A percentile compares a stretch with the other conserved stretches of the same genome.
These are phyloP conservation scores for Alviniconcha strummeri DNA, from an alignment of 2,888 invertebrate species.

Conservation along the genomic window DNA sequence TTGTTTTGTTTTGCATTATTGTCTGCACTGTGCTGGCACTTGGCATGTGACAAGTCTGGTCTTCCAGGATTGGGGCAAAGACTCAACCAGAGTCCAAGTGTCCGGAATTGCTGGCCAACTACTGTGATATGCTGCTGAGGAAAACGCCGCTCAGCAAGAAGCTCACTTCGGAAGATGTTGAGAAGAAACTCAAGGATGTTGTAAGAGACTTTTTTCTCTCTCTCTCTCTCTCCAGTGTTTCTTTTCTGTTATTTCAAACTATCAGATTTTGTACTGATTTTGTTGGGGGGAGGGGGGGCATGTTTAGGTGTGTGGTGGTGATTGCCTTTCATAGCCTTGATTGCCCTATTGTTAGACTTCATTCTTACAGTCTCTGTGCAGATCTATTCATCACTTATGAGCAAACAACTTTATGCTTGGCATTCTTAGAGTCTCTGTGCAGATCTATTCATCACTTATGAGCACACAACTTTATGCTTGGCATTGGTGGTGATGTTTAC, in stretches of 20 bases:
- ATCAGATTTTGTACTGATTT: not conserved
- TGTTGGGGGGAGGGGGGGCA: too few species aligned
- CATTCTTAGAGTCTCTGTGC: too few species aligned
- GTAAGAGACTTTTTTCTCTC: constrained; percentile 74
- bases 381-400: too few species aligned
- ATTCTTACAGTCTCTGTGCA: too few species aligned
- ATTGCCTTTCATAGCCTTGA: too few species aligned
- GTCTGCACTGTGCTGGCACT: too few species aligned
- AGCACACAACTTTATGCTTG: too few species aligned
- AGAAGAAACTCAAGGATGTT: constrained; percentile 93
- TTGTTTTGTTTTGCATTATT: not conserved
- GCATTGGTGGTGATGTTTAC: too few species aligned
- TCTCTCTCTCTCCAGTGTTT: not conserved
- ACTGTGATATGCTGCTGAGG: constrained; percentile 98
- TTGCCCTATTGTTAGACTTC: too few species aligned
- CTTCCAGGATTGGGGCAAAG: constrained; percentile 69
- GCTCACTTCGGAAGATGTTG: constrained; percentile 97
- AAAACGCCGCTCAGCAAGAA: constrained; percentile 97
- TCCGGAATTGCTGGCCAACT: constrained; percentile 98
- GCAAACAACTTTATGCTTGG: too few species aligned
- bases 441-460: too few species aligned
- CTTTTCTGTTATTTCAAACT: not conserved
- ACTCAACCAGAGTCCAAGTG: constrained; percentile 94
- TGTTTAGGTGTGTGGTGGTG: too few species aligned
- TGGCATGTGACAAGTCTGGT: not conserved